A percentile compares a stretch with the other conserved stretches of the same genome.
Conservation (phyloP, 2,797 vertebrate species). For the Enteromius mattozi region DNA sequence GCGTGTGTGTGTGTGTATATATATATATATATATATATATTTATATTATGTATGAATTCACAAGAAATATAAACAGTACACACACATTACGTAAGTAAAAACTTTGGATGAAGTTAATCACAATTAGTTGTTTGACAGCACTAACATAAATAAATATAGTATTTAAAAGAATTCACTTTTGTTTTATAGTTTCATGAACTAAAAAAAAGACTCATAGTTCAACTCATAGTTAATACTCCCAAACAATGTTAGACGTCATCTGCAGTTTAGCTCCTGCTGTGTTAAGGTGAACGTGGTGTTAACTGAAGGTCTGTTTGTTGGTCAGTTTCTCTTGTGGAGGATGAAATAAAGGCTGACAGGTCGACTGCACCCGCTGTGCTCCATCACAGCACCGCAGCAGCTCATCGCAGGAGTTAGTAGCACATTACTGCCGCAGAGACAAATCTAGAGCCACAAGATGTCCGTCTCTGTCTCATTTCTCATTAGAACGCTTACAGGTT, state of each 20-base stretch:
- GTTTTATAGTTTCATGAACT: neutral
- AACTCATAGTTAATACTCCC: neutral
- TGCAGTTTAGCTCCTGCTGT: constrained; percentile 1
- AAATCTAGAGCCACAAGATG: constrained; percentile 45
- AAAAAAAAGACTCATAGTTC: neutral
- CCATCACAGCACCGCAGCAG: constrained; percentile 46
- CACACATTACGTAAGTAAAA: too few relatives aligned
- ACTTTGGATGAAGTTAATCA: too few relatives aligned
- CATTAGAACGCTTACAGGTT: constrained; percentile 49
- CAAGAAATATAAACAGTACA: too few relatives aligned
- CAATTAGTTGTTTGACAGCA: too few relatives aligned
- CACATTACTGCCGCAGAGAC: constrained; percentile 52
- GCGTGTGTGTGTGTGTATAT: too few relatives aligned
- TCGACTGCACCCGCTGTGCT: constrained; percentile 37
- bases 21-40: too few relatives aligned
- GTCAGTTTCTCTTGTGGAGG: constrained; percentile 52
- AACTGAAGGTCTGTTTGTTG: constrained; percentile 45
- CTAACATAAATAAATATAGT: too few relatives aligned
- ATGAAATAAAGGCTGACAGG: constrained; percentile 60
- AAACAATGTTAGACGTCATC: neutral
- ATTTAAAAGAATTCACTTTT: neutral
- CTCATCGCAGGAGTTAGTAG: constrained; percentile 43
- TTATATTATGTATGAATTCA: too few relatives aligned
- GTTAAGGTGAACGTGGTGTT: constrained; percentile 26
- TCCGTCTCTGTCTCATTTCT: constrained; percentile 58